These are phyloP conservation scores for Eulacestoma nigropectus DNA, from an alignment of 2,113 vertebrate species.

Conservation along the genomic window DNA sequence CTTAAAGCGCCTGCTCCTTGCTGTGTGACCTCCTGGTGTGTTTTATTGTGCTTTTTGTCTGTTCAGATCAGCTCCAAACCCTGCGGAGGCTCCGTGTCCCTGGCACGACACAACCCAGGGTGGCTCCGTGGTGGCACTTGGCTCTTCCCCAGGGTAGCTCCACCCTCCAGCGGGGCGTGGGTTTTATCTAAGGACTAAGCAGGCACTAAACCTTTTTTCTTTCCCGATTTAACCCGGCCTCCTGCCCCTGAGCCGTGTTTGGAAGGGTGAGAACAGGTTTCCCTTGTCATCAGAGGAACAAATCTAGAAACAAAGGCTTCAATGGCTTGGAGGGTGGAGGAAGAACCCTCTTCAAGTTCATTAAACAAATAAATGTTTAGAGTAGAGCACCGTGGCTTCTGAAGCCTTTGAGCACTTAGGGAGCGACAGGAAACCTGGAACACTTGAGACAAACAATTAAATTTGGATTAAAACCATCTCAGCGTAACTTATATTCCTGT, in stretches of 20 bases:
- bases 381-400: fast-evolving
- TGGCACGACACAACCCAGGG: fast-evolving
- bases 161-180: background rate
- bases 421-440: background rate
- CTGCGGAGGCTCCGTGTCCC: background rate
- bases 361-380: background rate
- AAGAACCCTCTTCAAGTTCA: background rate
- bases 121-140: background rate
- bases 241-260: background rate
- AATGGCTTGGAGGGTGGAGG: background rate
- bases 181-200: background rate
- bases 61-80: background rate
- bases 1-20: fast-evolving
- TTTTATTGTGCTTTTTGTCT: background rate
- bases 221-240: background rate
- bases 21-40: background rate
- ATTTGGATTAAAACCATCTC: background rate
- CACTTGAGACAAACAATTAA: background rate
- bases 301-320: background rate
- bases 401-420: background rate
- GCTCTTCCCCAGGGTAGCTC: background rate
- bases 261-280: background rate
- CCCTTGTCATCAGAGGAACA: background rate
- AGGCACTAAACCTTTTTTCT: background rate
- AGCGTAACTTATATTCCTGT: background rate